Evolutionary conservation across 2,797 vertebrate genomes (phyloP).

Genomic region (Cirrhinus molitorella): DNA sequence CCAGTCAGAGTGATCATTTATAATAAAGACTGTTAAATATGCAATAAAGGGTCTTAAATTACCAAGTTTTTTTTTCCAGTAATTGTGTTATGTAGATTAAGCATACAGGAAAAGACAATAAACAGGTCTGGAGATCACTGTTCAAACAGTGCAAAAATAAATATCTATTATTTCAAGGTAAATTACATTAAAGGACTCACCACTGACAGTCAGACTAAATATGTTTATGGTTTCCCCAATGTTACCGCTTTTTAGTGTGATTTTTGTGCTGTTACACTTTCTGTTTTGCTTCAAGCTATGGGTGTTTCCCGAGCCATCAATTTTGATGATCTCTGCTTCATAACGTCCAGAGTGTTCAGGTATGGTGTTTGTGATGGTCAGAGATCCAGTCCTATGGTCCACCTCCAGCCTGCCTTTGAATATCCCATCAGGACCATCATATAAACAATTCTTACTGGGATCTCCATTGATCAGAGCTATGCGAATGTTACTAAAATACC

Average conservation of each 20-base stretch:
- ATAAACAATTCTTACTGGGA: fast-evolving
- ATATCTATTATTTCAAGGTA: not conserved
- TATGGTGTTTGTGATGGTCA: not conserved
- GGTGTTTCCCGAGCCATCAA: fast-evolving
- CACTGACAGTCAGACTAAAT: not conserved
- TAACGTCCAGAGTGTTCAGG: not conserved
- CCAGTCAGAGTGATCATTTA: no score
- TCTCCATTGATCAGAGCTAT: not conserved
- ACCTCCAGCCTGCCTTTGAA: not conserved
- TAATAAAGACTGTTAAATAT: no score
- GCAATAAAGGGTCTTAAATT: no score
- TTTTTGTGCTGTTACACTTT: not conserved
- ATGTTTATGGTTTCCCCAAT: no score
- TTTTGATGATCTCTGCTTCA: not conserved
- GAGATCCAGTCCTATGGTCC: not conserved
- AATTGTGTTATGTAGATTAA: no score
- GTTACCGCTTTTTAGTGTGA: no score
- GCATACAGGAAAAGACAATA: not conserved
- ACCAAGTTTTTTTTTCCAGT: no score
- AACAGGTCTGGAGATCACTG: not conserved
- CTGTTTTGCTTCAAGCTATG: no score
- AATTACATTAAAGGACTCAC: not conserved
- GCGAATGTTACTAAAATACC: not conserved
- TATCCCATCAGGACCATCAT: not conserved
- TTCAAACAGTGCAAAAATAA: not conserved